phyloP scores from a whole-genome alignment of 2,888 invertebrate species.

The Tenthredo scrophulariae region DNA sequence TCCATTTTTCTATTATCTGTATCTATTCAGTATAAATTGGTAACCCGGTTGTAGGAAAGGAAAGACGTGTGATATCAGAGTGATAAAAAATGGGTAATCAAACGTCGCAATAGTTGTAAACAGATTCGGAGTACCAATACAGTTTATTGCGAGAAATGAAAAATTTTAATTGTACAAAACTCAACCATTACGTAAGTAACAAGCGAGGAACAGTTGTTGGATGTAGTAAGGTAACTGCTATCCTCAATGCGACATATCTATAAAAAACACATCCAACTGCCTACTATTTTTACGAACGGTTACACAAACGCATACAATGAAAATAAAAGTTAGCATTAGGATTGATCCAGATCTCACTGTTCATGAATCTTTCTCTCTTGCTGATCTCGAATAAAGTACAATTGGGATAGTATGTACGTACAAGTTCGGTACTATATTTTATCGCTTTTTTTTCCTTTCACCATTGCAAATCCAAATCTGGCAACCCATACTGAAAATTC shows the following conservation, averaged over 20 bases:
- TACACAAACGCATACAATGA: neutral
- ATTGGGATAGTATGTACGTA: neutral
- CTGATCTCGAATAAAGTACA: neutral
- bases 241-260: neutral
- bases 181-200: neutral
- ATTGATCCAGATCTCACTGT: neutral
- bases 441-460: neutral
- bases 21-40: neutral
- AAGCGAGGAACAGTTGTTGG: neutral
- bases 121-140: neutral
- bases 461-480: neutral
- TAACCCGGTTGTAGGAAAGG: neutral
- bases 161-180: neutral
- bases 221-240: neutral
- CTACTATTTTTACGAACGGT: neutral
- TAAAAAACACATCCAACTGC: neutral
- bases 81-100: neutral
- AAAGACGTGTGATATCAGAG: neutral
- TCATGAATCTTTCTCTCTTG: neutral
- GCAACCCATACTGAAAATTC: neutral
- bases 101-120: neutral
- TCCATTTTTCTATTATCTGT: neutral
- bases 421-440: constrained; percentile 4
- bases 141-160: neutral
- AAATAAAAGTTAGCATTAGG: neutral